These are phyloP conservation scores for Terrapene triunguis DNA, from an alignment of 2,113 vertebrate genomes.

Conservation along the genomic window DNA sequence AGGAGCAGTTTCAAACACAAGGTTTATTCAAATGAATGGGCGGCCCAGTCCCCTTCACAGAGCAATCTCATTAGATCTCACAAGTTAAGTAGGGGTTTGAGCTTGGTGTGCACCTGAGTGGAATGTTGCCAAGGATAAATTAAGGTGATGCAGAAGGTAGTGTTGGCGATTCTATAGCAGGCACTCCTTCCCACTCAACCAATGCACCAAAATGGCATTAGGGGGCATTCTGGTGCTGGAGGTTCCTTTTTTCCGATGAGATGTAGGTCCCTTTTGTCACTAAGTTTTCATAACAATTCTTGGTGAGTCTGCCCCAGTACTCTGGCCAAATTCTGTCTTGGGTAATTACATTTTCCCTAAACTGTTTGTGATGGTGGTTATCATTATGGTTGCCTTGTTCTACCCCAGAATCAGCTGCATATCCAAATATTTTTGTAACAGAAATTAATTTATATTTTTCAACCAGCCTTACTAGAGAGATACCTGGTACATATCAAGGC, in stretches of 20 bases:
- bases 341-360: neutral
- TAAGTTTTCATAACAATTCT: neutral
- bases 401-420: neutral
- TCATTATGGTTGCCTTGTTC: neutral
- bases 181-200: neutral
- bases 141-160: neutral
- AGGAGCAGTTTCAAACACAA: neutral
- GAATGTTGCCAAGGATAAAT: neutral
- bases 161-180: neutral
- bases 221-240: neutral
- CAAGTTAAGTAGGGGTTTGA: neutral
- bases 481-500: neutral
- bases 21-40: neutral
- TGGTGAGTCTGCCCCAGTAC: accelerated
- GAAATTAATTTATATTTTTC: neutral
- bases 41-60: neutral
- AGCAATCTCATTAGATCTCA: neutral
- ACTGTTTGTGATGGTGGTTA: neutral
- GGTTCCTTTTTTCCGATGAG: neutral
- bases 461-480: neutral
- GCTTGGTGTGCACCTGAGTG: neutral
- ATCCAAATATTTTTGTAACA: neutral
- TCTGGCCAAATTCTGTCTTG: neutral
- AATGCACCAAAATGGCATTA: neutral
- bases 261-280: neutral